These are phyloP conservation scores for Cyaniris semiargus DNA, from an alignment of 2,888 invertebrate genomes.

Conservation along the genomic window DNA sequence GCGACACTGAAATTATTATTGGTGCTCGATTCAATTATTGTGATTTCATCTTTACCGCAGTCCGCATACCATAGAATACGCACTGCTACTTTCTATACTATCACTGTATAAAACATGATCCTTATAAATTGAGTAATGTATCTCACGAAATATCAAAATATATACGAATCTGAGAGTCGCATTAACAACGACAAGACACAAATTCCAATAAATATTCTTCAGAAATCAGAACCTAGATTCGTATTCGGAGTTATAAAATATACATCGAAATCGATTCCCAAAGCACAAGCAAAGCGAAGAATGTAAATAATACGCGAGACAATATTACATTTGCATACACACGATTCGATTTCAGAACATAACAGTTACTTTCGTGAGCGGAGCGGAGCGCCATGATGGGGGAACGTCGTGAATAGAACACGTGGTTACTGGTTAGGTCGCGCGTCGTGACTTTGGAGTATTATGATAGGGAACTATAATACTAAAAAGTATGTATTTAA, in stretches of 20 bases:
- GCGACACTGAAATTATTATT: constrained; percentile 7
- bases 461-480: background rate
- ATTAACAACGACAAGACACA: background rate
- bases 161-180: background rate
- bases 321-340: constrained; percentile 47
- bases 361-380: constrained; percentile 34
- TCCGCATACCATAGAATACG: background rate
- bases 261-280: constrained; percentile 30
- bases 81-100: background rate
- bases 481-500: background rate
- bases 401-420: constrained; percentile 30
- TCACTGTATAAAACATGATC: background rate
- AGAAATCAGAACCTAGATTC: background rate
- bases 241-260: constrained; percentile 26
- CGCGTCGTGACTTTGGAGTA: background rate
- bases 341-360: constrained; percentile 40
- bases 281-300: constrained; percentile 34
- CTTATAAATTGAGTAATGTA: background rate
- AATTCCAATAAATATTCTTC: constrained; percentile 4
- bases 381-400: constrained; percentile 30
- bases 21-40: background rate
- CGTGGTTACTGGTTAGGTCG: constrained; percentile 16
- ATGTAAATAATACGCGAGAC: constrained; percentile 42
- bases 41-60: background rate
- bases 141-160: background rate